phyloP scores from a whole-genome alignment of 2,113 vertebrate genomes.

The Saccopteryx leptura region DNA sequence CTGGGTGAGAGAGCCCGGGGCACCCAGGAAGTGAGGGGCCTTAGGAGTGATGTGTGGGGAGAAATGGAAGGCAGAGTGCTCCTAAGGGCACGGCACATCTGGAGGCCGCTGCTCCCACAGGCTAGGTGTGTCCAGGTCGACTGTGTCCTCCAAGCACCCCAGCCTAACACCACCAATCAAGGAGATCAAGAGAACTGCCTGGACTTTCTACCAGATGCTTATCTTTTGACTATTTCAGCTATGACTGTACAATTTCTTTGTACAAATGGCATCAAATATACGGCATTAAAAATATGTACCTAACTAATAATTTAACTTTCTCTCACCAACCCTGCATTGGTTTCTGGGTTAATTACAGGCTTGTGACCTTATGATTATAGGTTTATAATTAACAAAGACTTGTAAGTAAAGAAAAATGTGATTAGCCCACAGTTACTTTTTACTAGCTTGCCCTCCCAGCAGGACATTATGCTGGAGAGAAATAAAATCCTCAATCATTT shows the following conservation, averaged over 20 bases:
- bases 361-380: slow-evolving; percentile 48
- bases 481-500: slow-evolving; percentile 56
- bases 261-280: background rate
- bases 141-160: background rate
- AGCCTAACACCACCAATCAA: background rate
- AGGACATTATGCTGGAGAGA: slow-evolving; percentile 44
- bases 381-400: slow-evolving; percentile 69
- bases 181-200: background rate
- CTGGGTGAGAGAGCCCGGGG: background rate
- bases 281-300: slow-evolving; percentile 11
- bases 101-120: background rate
- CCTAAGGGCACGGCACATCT: background rate
- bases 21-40: background rate
- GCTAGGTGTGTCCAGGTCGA: background rate
- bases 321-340: slow-evolving; percentile 30
- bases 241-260: background rate
- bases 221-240: background rate
- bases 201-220: background rate
- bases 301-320: slow-evolving; percentile 27
- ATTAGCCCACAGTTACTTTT: slow-evolving; percentile 65
- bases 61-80: background rate
- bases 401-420: slow-evolving; percentile 65
- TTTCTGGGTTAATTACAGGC: slow-evolving; percentile 66
- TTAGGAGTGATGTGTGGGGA: background rate
- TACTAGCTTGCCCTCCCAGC: slow-evolving; percentile 44